These are phyloP conservation scores for Mungos mungo DNA, from an alignment of 2,113 vertebrate species.

Conservation along the genomic window DNA sequence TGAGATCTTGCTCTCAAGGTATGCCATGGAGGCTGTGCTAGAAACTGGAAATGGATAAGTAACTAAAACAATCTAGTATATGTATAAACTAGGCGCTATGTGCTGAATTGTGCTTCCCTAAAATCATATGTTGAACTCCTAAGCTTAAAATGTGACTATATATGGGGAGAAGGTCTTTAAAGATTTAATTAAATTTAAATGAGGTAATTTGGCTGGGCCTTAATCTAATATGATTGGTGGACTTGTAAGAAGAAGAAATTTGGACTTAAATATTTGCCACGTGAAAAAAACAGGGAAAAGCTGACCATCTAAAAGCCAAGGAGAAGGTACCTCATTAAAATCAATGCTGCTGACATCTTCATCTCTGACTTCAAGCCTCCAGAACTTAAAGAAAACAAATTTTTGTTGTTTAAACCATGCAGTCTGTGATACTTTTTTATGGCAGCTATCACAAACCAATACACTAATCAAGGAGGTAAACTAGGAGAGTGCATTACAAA, in stretches of 20 bases:
- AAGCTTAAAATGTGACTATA: not conserved
- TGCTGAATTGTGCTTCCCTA: not conserved
- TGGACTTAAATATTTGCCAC: not conserved
- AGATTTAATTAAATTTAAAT: constrained; percentile 3
- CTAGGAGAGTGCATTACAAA: not conserved
- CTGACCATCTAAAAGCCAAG: not conserved
- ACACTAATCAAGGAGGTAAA: not conserved
- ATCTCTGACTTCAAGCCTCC: not conserved
- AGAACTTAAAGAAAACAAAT: not conserved
- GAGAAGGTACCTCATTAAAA: not conserved
- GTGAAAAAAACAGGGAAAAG: not conserved
- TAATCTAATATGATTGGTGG: not conserved
- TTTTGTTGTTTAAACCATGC: not conserved
- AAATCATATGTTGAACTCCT: not conserved
- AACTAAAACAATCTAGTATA: not conserved
- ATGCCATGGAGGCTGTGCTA: not conserved
- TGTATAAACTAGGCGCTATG: not conserved
- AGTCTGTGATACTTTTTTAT: not conserved
- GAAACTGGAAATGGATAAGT: not conserved
- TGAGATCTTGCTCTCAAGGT: not conserved
- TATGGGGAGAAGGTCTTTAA: not conserved
- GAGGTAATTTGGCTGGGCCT: not conserved
- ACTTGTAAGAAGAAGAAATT: not conserved
- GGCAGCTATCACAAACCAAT: not conserved
- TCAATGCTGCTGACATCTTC: not conserved